Base-by-base conservation (phyloP, 2,113 vertebrate species). In the Ploceus nigricollis region DNA sequence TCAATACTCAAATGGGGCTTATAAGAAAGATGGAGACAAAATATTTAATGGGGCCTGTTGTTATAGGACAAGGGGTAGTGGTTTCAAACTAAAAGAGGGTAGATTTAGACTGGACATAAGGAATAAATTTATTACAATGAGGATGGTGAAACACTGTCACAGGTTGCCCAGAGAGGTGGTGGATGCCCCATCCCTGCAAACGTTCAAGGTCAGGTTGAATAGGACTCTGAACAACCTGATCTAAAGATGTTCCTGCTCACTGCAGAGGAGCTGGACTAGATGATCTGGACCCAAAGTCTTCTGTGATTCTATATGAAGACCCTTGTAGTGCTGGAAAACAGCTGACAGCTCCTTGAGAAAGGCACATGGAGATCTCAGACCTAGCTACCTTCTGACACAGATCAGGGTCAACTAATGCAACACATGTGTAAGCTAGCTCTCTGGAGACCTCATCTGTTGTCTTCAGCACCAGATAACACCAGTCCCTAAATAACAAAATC, bases 1-100 rank as follows among this genome's bases (percentile, higher is more conserved):
- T 72, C 33, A 75, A 2, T 33, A 44, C 2, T 56, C 64, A 19
- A 56, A 56, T 0, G 0, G 8, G 4, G 27, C 25, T 69, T 69
- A 13, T 30, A 16, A 69, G 42, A 69, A 75, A 81, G 23, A 25
- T 16, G 3, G 11, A 16, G 20, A n/a, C 35, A 81, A 33, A 24
- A 11, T n/a, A 61, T 86, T 75, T 81, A 9, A 45, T 16, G 18
- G 11, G 15, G 5, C 13, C 27, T 61, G 6, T 81, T 61, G 60
- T 47, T 5, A 42, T 15, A 42, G 31, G 16, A 33, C 40, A 75
- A 44, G 45, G 25, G 23, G 8, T 44, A 61, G 42, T 39, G 19
- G 15, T n/a, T 81, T 56, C 48, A 87, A 75, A 61, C 9, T 18
- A 68, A 75, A 75, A 63, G 9, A 56, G 11, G 4, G 27, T 33